These are phyloP conservation scores for Rhabdomys pumilio DNA, from an alignment of 2,797 vertebrate genomes.

Conservation along the genomic window DNA sequence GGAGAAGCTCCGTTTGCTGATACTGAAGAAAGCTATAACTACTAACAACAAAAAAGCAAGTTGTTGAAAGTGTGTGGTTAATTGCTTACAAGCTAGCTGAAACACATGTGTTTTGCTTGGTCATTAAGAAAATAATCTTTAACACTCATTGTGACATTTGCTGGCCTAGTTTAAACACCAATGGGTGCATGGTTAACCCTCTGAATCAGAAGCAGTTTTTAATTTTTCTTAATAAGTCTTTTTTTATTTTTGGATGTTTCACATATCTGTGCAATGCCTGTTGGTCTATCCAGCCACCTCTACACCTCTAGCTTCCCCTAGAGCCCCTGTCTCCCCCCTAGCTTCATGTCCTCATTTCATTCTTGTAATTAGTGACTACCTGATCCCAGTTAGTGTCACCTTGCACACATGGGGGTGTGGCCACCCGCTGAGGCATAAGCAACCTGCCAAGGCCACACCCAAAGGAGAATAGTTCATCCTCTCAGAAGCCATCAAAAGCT, in stretches of 20 bases:
- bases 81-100: not conserved
- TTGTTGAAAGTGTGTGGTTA: not conserved
- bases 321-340: not conserved
- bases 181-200: not conserved
- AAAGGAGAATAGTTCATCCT: not conserved
- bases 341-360: not conserved
- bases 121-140: not conserved
- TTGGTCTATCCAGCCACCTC: not conserved
- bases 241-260: not conserved
- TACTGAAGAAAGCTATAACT: not conserved
- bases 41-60: not conserved
- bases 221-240: not conserved
- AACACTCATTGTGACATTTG: not conserved
- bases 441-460: not conserved
- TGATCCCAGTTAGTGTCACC: not conserved
- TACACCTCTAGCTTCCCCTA: not conserved
- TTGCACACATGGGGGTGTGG: too few species aligned
- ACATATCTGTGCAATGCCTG: not conserved
- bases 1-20: not conserved
- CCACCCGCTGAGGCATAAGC: not conserved
- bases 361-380: not conserved
- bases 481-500: not conserved
- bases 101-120: not conserved
- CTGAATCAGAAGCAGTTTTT: not conserved
- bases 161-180: not conserved